Evolutionary conservation across 2,113 vertebrate genomes (phyloP).

Genomic region (Brachypodius melanocephalos): DNA sequence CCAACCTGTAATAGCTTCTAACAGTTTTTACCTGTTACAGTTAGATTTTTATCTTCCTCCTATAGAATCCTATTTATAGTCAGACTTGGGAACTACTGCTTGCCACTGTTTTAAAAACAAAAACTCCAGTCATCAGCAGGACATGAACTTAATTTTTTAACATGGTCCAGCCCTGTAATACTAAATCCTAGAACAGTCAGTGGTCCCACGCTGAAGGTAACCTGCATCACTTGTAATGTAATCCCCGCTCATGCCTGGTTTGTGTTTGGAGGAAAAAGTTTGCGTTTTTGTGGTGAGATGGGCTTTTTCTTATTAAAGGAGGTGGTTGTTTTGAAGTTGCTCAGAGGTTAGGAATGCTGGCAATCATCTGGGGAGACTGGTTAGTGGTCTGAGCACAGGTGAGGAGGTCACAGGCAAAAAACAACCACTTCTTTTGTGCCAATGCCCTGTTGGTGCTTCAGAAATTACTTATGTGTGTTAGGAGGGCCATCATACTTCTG

Average conservation of each 20-base stretch:
- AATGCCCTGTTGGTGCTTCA: background rate
- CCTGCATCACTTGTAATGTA: background rate
- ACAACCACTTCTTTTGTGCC: background rate
- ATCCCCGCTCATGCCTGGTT: background rate
- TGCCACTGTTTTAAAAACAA: background rate
- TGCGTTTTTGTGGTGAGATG: conserved; percentile 17
- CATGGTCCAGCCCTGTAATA: background rate
- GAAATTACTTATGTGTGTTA: background rate
- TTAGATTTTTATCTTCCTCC: background rate
- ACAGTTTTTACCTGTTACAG: background rate
- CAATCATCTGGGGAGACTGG: background rate
- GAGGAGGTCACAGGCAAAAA: conserved; percentile 7
- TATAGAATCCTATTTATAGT: background rate
- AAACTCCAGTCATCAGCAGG: background rate
- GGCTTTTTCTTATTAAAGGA: background rate
- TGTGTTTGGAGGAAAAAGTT: background rate
- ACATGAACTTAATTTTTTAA: background rate
- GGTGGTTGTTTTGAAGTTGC: background rate
- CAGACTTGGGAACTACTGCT: background rate
- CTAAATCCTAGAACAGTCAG: background rate
- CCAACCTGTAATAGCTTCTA: background rate
- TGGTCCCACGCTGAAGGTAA: background rate
- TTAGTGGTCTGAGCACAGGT: background rate
- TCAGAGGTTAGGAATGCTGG: conserved; percentile 39
- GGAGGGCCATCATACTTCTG: background rate